phyloP scores from a whole-genome alignment of 2,888 invertebrate genomes.

The Frankliniella fusca region DNA sequence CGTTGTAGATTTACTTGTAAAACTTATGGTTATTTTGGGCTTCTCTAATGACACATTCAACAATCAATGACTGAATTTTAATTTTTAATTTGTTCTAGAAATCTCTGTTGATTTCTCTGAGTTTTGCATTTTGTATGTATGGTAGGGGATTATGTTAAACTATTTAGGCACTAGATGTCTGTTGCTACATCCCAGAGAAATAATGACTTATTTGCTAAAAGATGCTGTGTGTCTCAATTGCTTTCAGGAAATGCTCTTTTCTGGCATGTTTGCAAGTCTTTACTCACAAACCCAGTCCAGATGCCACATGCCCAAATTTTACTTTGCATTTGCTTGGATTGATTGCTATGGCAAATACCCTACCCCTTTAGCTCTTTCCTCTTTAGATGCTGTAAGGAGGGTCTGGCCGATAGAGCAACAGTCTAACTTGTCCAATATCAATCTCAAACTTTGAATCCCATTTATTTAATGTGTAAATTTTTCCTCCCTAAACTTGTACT shows the following conservation, averaged over 20 bases:
- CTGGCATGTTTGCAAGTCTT: background rate
- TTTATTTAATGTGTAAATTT: background rate
- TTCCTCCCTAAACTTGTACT: background rate
- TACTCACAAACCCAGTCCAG: background rate
- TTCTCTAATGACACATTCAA: no score
- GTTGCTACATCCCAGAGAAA: background rate
- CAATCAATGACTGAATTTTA: background rate
- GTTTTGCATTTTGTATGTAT: background rate
- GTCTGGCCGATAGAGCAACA: no score
- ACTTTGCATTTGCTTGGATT: conserved; percentile 20
- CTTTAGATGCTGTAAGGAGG: background rate
- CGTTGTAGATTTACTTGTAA: background rate
- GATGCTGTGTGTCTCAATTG: background rate
- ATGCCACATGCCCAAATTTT: background rate
- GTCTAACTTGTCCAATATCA: background rate
- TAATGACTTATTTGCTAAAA: background rate
- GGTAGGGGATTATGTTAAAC: no score
- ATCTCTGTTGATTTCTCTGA: background rate
- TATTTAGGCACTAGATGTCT: background rate
- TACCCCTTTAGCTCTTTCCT: background rate
- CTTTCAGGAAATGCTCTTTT: background rate
- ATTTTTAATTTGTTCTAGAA: conserved; percentile 1
- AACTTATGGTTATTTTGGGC: background rate
- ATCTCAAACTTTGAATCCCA: background rate
- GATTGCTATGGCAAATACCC: background rate